phyloP scores from a whole-genome alignment of 1,140 invertebrate species.

The Drosophila lacertosa region DNA sequence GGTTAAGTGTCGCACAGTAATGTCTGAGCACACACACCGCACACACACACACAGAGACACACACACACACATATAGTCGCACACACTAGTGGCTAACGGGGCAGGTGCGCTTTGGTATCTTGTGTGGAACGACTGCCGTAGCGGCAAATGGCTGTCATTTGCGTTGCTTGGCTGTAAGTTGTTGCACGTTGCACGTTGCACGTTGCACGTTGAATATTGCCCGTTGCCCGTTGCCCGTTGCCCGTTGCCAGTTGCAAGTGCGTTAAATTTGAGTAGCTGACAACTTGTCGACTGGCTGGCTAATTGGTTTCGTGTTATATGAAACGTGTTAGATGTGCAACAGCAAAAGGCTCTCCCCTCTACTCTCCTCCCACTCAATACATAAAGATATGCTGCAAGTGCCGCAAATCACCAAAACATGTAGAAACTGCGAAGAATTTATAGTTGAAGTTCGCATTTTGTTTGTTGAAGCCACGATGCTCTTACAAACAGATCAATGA shows the following conservation, averaged over 20 bases:
- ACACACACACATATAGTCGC: conserved; percentile 8
- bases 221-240: conserved; percentile 8
- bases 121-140: neutral
- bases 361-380: neutral
- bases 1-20: conserved; percentile 34
- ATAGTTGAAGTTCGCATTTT: too few relatives aligned
- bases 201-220: conserved; percentile 23
- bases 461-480: neutral
- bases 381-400: neutral
- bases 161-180: conserved; percentile 19
- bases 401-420: neutral
- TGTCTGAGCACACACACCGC: neutral
- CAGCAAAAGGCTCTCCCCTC: conserved; percentile 7
- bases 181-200: conserved; percentile 13
- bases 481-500: neutral
- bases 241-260: conserved; percentile 31
- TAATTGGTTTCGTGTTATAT: conserved; percentile 54
- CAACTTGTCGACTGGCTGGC: conserved; percentile 43
- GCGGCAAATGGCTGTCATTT: conserved; percentile 33
- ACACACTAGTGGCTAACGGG: neutral
- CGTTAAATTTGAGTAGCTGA: conserved; percentile 60
- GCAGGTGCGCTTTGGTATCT: conserved; percentile 7
- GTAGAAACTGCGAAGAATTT: neutral
- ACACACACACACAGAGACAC: too few relatives aligned
- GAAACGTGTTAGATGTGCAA: conserved; percentile 41